Evolutionary conservation across 2,113 vertebrate genomes (phyloP), one percentile per base, ranked within the genome.

Genomic region (Apaloderma vittatum): DNA sequence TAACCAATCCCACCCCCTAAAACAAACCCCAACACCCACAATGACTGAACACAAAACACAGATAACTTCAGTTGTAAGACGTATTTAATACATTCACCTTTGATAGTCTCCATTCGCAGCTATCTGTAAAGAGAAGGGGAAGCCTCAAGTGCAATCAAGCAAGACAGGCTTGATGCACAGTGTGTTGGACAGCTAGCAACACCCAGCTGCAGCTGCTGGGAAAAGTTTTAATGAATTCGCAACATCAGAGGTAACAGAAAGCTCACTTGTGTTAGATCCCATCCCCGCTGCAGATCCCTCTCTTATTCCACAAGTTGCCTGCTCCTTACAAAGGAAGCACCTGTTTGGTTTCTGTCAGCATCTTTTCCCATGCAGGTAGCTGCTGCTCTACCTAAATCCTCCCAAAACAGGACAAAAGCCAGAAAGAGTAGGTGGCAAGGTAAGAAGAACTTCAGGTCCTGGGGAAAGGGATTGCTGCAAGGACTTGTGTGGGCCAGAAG

Each of bases 1-100:
- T 54, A 5, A 1, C 3, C 8, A 55, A 72, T 49, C 23, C 17
- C 9, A 37, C 16, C 13, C 2, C 13, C 13, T 1, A 7, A 4
- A 4, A 6, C 9, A 27, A 59, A n/a, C 9, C 37, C 13, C 40
- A 40, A 40, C 40, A 65, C 6, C 17, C 27, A 36, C 46, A 46
- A 4, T 24, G 8, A 68, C 11, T 40, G 40, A 65, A 34, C 29
- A 68, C 22, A 63, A 67, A 84, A 37, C 15, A n/a, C 24, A 51
- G 49, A 15, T 63, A 91, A 40, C 17, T 49, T 37, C 32, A 84
- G 30, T 26, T 0, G 3, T 29, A 70, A 45, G 49, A 70, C 12
- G 15, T 12, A 21, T n/a, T 45, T 46, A 74, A 29, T 40, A 19
- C 5, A 40, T 58, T 58, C 46, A 30, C 11, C n/a, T 74, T 74